Evolutionary conservation across 2,888 invertebrate genomes (phyloP).

Genomic region (Venustoraphidia nigricollis): DNA sequence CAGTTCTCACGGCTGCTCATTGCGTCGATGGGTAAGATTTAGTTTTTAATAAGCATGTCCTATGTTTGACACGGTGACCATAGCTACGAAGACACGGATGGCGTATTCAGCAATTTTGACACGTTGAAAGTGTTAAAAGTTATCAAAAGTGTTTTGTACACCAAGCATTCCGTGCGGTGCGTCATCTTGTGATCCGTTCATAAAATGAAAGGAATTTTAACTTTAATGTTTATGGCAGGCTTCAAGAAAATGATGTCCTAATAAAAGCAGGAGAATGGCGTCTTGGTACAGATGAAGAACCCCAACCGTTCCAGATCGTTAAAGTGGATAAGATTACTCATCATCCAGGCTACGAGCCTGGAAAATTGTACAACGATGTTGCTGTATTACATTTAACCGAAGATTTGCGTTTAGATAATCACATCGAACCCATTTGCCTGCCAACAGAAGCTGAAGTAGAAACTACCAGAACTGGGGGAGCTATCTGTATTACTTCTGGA

Average conservation of each 20-base stretch:
- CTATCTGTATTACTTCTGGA: slow-evolving; percentile 60
- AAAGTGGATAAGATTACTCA: slow-evolving; percentile 51
- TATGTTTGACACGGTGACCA: too few species aligned
- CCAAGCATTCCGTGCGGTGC: too few species aligned
- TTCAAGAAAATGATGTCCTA: slow-evolving; percentile 46
- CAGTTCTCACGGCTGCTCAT: slow-evolving; percentile 63
- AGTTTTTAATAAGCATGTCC: too few species aligned
- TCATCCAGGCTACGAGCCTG: slow-evolving; percentile 52
- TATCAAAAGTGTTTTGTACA: too few species aligned
- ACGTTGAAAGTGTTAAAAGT: too few species aligned
- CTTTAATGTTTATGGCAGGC: slow-evolving; percentile 26
- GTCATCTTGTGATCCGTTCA: too few species aligned
- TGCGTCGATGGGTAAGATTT: slow-evolving; percentile 58
- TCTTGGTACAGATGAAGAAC: slow-evolving; percentile 65
- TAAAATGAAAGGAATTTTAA: too few species aligned
- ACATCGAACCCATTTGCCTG: slow-evolving; percentile 61
- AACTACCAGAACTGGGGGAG: slow-evolving; percentile 28
- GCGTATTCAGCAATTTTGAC: too few species aligned
- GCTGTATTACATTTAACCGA: slow-evolving; percentile 54
- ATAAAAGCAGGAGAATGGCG: slow-evolving; percentile 77
- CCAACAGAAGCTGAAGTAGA: slow-evolving; percentile 39
- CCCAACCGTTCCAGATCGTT: slow-evolving; percentile 61
- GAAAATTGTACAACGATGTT: slow-evolving; percentile 46
- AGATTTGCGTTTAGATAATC: slow-evolving; percentile 45
- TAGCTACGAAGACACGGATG: too few species aligned